Percentiles rank a stretch among this genome's conserved stretches.
Evolutionary conservation across 2,113 vertebrate genomes (phyloP).

Genomic region (Promerops cafer): DNA sequence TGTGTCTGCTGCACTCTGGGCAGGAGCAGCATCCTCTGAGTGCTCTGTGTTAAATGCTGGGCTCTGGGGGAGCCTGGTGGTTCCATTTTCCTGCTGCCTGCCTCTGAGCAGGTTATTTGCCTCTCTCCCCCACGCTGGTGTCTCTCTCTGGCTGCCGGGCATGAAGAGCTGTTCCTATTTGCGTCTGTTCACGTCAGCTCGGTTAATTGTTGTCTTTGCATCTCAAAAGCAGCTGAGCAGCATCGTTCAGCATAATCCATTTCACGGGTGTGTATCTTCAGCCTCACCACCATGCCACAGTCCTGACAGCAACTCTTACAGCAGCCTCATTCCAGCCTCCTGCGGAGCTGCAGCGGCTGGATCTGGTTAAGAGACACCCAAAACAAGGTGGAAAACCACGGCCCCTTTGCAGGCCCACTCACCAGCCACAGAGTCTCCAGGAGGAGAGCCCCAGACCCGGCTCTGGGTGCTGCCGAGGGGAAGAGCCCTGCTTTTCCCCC

Average conservation of each 20-base stretch:
- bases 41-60: neutral
- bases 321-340: neutral
- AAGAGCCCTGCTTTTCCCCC: neutral
- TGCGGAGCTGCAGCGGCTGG: neutral
- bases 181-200: neutral
- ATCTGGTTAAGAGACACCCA: neutral
- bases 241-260: neutral
- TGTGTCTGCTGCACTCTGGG: neutral
- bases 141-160: neutral
- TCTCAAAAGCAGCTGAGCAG: neutral
- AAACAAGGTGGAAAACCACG: neutral
- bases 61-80: neutral
- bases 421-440: neutral
- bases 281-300: rapidly evolving
- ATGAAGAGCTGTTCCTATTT: neutral
- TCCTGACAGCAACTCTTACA: neutral
- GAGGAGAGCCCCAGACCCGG: neutral
- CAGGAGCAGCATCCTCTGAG: neutral
- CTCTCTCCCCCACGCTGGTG: neutral
- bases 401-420: rapidly evolving
- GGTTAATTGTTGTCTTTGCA: constrained; percentile 6
- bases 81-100: neutral
- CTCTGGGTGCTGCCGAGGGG: neutral
- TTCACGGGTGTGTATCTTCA: neutral
- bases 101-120: neutral